Evolutionary conservation across 2,113 vertebrate species (phyloP).

Genomic region (Equus quagga): DNA sequence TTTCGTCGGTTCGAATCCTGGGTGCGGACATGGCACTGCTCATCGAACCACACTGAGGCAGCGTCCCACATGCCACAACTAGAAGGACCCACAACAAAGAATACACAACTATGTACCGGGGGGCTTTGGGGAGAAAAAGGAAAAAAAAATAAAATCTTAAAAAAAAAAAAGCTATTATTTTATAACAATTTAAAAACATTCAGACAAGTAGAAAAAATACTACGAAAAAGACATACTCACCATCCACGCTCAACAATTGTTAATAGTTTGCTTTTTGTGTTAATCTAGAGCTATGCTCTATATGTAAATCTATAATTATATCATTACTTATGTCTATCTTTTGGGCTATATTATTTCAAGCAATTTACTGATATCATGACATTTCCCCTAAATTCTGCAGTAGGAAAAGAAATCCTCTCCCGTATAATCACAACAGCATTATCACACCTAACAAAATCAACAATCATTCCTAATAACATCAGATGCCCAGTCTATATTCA

Average conservation of each 20-base stretch:
- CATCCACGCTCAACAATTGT: neutral
- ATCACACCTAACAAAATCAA: neutral
- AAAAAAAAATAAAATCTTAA: too few relatives aligned
- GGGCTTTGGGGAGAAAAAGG: too few relatives aligned
- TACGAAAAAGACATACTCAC: neutral
- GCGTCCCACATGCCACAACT: too few relatives aligned
- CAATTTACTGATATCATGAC: neutral
- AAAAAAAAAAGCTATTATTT: too few relatives aligned
- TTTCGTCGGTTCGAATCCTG: too few relatives aligned
- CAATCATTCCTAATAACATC: neutral
- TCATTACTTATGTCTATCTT: neutral
- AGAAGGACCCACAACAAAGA: too few relatives aligned
- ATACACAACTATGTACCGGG: too few relatives aligned
- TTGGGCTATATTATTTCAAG: neutral
- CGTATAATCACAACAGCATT: neutral
- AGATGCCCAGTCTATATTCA: neutral
- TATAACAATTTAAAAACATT: neutral
- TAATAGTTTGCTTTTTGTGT: neutral
- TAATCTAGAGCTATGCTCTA: neutral
- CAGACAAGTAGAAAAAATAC: neutral
- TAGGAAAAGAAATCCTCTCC: neutral
- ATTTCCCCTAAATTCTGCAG: neutral
- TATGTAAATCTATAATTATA: neutral
- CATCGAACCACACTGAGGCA: too few relatives aligned
- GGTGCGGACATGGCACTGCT: too few relatives aligned